A percentile compares a stretch with the other conserved stretches of the same genome.
phyloP scores from a whole-genome alignment of 2,113 vertebrate species.

The Pomatorhinus ruficollis region DNA sequence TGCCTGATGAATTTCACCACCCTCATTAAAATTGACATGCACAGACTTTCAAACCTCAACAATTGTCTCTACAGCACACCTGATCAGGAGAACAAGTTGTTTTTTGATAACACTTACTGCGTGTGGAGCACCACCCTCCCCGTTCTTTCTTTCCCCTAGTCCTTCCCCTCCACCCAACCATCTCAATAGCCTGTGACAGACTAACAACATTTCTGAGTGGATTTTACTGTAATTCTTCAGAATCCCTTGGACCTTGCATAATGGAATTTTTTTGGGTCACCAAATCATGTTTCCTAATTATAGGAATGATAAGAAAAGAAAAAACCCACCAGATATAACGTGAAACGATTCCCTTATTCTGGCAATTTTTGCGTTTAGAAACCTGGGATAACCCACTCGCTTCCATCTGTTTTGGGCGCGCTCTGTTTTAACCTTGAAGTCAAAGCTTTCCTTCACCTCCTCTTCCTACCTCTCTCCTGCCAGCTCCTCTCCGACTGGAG shows the following conservation, averaged over 20 bases:
- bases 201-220: not conserved
- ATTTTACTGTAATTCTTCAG: not conserved
- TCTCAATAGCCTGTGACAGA: not conserved
- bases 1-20: not conserved
- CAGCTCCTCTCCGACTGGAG: not conserved
- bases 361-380: not conserved
- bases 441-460: not conserved
- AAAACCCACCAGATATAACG: not conserved
- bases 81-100: not conserved
- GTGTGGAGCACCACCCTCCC: accelerated
- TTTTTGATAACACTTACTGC: not conserved
- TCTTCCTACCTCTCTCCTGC: not conserved
- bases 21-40: not conserved
- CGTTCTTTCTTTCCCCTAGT: not conserved
- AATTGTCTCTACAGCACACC: not conserved
- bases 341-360: not conserved
- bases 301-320: not conserved
- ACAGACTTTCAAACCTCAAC: not conserved
- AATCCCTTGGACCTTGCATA: constrained; percentile 18
- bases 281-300: constrained; percentile 34
- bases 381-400: not conserved
- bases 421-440: constrained; percentile 27
- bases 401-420: not conserved
- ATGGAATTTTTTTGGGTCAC: constrained; percentile 46
- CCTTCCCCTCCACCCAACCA: not conserved